Percentiles rank a stretch among this genome's conserved stretches.
These are phyloP conservation scores for Anguilla japonica DNA, from an alignment of 2,113 vertebrate genomes.

Conservation along the genomic window DNA sequence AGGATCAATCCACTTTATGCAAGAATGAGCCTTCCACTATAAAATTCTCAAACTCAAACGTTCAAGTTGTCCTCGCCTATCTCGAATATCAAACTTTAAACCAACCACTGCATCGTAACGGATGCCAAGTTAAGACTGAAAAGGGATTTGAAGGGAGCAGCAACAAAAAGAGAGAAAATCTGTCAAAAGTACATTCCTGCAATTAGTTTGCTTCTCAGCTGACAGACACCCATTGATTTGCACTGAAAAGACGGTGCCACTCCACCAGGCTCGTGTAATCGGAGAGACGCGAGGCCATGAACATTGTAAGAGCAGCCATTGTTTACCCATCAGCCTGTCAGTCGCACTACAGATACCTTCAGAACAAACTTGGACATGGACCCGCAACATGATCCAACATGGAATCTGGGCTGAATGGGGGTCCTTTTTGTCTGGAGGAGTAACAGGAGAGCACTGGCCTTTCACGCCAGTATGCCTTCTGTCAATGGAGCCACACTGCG, in stretches of 20 bases:
- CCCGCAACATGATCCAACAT: neutral
- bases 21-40: no score
- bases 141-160: neutral
- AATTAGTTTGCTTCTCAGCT: conserved; percentile 14
- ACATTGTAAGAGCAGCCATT: conserved; percentile 7
- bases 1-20: neutral
- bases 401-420: neutral
- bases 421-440: neutral
- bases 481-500: neutral
- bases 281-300: neutral
- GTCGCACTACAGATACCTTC: neutral
- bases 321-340: neutral
- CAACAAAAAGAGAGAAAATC: neutral
- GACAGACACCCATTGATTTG: conserved; percentile 13
- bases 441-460: neutral
- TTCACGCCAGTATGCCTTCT: neutral
- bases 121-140: conserved; percentile 4
- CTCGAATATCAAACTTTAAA: neutral
- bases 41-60: neutral
- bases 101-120: neutral
- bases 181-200: conserved; percentile 10
- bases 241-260: conserved; percentile 18
- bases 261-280: neutral
- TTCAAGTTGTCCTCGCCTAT: neutral
- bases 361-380: neutral